Evolutionary conservation across 2,113 vertebrate species (phyloP).

Genomic region (Cygnus buccinator): DNA sequence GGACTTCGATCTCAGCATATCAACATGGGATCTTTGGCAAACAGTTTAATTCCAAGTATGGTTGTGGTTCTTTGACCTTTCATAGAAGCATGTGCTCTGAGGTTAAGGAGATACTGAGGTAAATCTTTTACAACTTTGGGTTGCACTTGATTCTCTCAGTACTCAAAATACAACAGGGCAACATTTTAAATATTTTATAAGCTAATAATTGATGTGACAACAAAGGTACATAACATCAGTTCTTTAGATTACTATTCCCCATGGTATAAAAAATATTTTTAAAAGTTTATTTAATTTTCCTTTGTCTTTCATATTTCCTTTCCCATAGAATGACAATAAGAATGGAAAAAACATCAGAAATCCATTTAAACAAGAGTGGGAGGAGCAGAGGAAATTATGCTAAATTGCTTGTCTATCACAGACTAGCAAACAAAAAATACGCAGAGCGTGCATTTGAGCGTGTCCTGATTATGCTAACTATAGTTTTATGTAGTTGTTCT

Average conservation of each 20-base stretch:
- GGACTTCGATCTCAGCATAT: slow-evolving; percentile 49
- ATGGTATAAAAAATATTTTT: neutral
- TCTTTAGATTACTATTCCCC: neutral
- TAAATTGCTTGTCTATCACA: neutral
- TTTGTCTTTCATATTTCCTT: slow-evolving; percentile 20
- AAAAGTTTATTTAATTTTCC: neutral
- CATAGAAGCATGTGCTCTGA: neutral
- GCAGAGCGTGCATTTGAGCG: neutral
- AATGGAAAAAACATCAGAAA: slow-evolving; percentile 11
- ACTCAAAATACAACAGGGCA: neutral
- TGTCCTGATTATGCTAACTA: neutral
- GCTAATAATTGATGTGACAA: neutral
- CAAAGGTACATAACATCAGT: neutral
- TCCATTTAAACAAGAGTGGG: neutral
- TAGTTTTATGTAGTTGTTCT: neutral
- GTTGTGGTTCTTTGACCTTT: neutral
- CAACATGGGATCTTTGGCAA: slow-evolving; percentile 3
- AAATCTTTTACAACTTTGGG: slow-evolving; percentile 5
- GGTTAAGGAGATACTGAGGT: neutral
- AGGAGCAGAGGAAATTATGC: neutral
- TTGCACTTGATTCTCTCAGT: neutral
- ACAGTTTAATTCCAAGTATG: neutral
- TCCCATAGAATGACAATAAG: neutral
- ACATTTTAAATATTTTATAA: neutral
- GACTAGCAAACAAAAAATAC: neutral